phyloP scores from a whole-genome alignment of 2,113 vertebrate species.

The Synchiropus splendidus region DNA sequence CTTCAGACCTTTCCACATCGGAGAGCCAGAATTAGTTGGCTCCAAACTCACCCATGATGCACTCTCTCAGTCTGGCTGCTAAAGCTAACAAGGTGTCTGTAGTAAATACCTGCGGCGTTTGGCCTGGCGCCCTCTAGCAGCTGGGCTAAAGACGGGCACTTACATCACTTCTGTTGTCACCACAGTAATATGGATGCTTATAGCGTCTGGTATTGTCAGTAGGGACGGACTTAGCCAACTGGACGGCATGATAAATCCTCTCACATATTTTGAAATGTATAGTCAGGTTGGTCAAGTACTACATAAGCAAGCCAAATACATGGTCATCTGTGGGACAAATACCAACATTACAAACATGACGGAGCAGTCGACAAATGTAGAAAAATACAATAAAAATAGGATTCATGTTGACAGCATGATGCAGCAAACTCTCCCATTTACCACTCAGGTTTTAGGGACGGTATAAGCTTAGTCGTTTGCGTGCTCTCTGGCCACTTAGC shows the following conservation, averaged over 20 bases:
- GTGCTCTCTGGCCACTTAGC: constrained; percentile 35
- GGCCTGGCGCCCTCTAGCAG: constrained; percentile 36
- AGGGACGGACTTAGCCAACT: constrained; percentile 10
- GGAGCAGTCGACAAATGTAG: too few relatives aligned
- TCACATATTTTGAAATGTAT: neutral
- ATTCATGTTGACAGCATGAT: too few relatives aligned
- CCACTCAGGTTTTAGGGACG: too few relatives aligned
- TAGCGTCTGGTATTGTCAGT: constrained; percentile 23
- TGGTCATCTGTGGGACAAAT: too few relatives aligned
- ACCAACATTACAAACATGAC: too few relatives aligned
- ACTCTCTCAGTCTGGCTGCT: constrained; percentile 11
- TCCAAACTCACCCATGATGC: constrained; percentile 26
- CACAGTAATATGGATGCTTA: constrained; percentile 13
- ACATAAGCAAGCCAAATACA: too few relatives aligned
- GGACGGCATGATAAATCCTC: constrained; percentile 13
- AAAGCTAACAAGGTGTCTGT: constrained; percentile 23
- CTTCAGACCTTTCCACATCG: constrained; percentile 31
- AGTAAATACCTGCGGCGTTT: constrained; percentile 48
- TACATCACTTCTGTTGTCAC: constrained; percentile 49
- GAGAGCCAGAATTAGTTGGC: constrained; percentile 36
- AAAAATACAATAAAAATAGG: too few relatives aligned
- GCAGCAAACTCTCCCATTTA: too few relatives aligned
- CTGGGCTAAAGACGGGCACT: constrained; percentile 46
- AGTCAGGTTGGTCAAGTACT: neutral
- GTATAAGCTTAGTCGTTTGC: constrained; percentile 11